Evolutionary conservation across 2,888 invertebrate genomes (phyloP), one percentile per base, ranked within the genome.

Genomic region (Agonopterix alstromeriana): DNA sequence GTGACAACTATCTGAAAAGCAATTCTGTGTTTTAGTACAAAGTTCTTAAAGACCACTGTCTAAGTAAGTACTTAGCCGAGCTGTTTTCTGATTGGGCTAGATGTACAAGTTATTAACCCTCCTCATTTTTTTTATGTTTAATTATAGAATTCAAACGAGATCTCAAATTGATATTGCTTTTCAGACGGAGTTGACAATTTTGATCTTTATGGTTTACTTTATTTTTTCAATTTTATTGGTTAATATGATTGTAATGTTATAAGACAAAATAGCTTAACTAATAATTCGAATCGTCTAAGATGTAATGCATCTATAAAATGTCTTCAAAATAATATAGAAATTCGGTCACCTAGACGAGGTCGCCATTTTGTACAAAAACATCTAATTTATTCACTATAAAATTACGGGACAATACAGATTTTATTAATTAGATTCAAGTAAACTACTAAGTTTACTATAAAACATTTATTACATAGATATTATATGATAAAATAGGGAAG

Each of bases 261-360:
- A 35, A 27, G 60, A 38, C 38, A 38, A 27, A 63, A 60, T 63
- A 48, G 59, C 61, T 63, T 60, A 67, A 55, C 55, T 58, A 60
- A 67, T 58, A 61, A 52, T 61, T 61, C 60, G 58, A 56, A 61
- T 66, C 68, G 69, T 71, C 72, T 69, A 70, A 67, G 68, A 58
- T 61, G 56, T 60, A 64, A 17, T 47, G 48, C 42, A 65, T 61
- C 57, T 52, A 55, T 61, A 48, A 65, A 63, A 70, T 68, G 63
- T 59, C 58, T 67, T 67, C 71, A 65, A 27, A 67, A 70, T 66
- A 64, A 57, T 60, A 47, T 74, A 84, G 81, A 87, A 88, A 87
- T 89, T 89, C 87, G 87, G 86, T 82, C 66, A 77, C 82, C 87
- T 87, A 88, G 88, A 88, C 77, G 88, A 88, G 88, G 88, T 82